These are phyloP conservation scores for Lepidurus apus DNA, from an alignment of 1,140 invertebrate genomes.

Conservation along the genomic window DNA sequence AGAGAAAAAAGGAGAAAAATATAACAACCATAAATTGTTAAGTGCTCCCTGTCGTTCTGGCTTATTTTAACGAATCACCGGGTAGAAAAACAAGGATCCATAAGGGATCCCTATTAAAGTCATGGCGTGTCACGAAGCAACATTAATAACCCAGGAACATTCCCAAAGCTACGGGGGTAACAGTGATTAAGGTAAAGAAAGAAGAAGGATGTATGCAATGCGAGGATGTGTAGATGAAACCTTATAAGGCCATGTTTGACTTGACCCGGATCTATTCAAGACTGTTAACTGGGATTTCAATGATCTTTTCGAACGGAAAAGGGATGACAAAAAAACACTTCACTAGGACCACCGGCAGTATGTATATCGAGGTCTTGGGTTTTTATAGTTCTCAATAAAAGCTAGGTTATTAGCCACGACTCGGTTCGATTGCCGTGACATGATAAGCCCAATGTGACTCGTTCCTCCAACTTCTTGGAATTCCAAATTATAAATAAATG, in stretches of 20 bases:
- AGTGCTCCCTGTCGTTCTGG: background rate
- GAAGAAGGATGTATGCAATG: background rate
- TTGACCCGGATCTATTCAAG: slow-evolving; percentile 9
- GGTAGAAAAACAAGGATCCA: background rate
- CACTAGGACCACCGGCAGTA: background rate
- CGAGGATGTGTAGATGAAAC: slow-evolving; percentile 8
- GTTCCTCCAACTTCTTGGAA: background rate
- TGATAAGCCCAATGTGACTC: background rate
- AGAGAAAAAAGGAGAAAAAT: background rate
- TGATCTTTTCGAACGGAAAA: background rate
- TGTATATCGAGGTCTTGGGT: background rate
- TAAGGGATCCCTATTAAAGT: slow-evolving; percentile 5
- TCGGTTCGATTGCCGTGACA: background rate
- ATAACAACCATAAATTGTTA: background rate
- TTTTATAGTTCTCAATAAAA: background rate
- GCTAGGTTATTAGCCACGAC: background rate
- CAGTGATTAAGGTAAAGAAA: slow-evolving; percentile 8
- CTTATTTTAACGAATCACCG: background rate
- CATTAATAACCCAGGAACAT: slow-evolving; percentile 15
- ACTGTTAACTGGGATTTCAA: background rate
- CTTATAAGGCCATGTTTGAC: slow-evolving; percentile 21
- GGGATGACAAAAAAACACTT: background rate
- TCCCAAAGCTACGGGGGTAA: slow-evolving; percentile 18
- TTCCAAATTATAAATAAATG: background rate
- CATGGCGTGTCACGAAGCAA: slow-evolving; percentile 13